Base-by-base conservation (phyloP, 2,797 vertebrate genomes). In the Acanthurus tractus region DNA sequence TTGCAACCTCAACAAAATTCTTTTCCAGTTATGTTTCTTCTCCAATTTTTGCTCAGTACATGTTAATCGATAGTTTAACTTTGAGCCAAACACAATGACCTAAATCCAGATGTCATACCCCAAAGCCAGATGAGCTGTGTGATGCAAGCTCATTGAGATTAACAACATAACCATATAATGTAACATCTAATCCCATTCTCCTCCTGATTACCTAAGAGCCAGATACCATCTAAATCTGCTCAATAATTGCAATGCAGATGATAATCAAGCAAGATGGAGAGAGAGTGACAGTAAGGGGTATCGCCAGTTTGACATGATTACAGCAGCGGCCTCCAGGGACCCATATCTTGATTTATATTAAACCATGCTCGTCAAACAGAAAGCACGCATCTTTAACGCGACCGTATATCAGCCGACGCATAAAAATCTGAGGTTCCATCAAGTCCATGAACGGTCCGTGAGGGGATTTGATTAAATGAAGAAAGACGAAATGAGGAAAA, bases 321-420 rank as follows among this genome's bases (percentile, higher is more conserved):
- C 92, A 84, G 85, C 89, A 59, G 22, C 22, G 40, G 81, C 81
- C 92, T 80, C 88, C 7, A 7, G 93, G 91, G 90, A 80, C 56
- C 63, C 79, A 52, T 91, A 86, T 91, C 92, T 90, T 86, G 90
- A 93, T 92, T 93, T 92, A 92, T 89, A 93, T 93, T 93, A 92
- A 93, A 91, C 78, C 76, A 2, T 18, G 66, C 90, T 90, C 91
- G 78, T 93, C 89, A 92, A 90, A 92, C 56, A 50, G 81, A 92
- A 89, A 91, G 87, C 88, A 72, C 79, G 81, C 58, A 0, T 82
- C 79, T 92, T 93, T 93, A 93, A 92, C 88, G 59, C 14, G 50
- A 46, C 78, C 8, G 59, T 93, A 93, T 80, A 92, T 94, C 90
- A 93, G 67, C 52, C 2, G 7, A 3, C 36, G 53, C 83, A 70